phyloP scores from a whole-genome alignment of 1,140 invertebrate species.

The Augochlora pura region DNA sequence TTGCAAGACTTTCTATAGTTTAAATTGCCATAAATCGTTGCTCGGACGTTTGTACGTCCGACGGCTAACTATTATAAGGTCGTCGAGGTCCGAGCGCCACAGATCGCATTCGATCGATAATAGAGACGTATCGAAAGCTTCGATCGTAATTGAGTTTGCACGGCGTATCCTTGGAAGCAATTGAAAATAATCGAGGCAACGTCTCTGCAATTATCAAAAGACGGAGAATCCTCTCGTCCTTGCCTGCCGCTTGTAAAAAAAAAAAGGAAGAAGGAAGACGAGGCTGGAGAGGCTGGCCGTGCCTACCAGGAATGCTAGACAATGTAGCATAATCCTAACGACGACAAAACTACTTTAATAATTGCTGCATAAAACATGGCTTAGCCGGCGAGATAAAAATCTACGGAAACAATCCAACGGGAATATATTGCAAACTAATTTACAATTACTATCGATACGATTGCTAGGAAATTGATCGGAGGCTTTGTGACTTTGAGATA shows the following conservation, averaged over 20 bases:
- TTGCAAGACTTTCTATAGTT: not conserved
- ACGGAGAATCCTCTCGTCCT: constrained; percentile 10
- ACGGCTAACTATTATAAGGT: not conserved
- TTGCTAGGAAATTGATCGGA: too few species aligned
- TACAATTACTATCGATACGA: too few species aligned
- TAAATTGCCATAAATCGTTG: not conserved
- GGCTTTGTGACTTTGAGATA: too few species aligned
- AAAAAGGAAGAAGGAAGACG: constrained; percentile 15
- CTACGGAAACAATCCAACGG: too few species aligned
- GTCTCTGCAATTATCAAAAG: constrained; percentile 31
- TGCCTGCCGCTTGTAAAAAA: not conserved
- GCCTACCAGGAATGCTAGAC: not conserved
- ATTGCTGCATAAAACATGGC: not conserved
- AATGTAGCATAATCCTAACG: not conserved
- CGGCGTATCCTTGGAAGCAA: constrained; percentile 15
- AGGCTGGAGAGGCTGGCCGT: too few species aligned
- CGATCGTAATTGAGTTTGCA: constrained; percentile 32
- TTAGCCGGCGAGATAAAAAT: too few species aligned
- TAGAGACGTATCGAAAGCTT: constrained; percentile 23
- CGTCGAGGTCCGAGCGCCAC: not conserved
- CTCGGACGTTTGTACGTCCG: not conserved
- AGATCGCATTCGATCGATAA: constrained; percentile 20
- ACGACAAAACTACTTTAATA: not conserved
- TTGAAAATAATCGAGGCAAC: constrained; percentile 40
- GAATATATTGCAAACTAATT: too few species aligned